Evolutionary conservation across 2,797 vertebrate species (phyloP).

Genomic region (Coracias cyanogaster): DNA sequence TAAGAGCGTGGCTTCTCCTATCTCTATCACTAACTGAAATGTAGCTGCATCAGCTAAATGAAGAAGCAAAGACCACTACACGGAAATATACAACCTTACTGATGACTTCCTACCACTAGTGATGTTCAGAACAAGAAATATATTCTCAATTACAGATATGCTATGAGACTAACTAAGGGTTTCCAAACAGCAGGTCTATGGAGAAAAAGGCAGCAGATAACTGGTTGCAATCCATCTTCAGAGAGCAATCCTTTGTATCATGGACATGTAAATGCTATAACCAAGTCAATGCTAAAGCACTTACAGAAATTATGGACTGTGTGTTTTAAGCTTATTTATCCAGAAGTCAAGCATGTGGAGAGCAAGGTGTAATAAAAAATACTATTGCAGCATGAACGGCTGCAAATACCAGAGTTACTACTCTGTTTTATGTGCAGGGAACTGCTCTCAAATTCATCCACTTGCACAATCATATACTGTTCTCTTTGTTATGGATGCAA

Average conservation of each 20-base stretch:
- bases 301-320: not conserved
- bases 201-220: not conserved
- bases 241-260: not conserved
- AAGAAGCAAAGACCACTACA: not conserved
- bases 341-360: not conserved
- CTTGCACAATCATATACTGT: not conserved
- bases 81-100: not conserved
- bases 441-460: not conserved
- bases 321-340: not conserved
- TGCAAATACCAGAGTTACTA: not conserved
- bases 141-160: not conserved
- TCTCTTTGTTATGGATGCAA: not conserved
- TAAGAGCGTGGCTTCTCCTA: not conserved
- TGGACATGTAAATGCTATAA: not conserved
- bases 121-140: not conserved
- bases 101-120: not conserved
- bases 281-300: not conserved
- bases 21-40: not conserved
- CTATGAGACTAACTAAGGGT: not conserved
- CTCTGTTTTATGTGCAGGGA: not conserved
- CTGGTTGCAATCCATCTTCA: not conserved
- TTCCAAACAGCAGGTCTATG: not conserved
- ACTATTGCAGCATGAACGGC: not conserved
- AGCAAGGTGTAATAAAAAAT: not conserved
- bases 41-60: not conserved